Base-by-base conservation (phyloP, 2,113 vertebrate genomes). In the Cnemophilus loriae region DNA sequence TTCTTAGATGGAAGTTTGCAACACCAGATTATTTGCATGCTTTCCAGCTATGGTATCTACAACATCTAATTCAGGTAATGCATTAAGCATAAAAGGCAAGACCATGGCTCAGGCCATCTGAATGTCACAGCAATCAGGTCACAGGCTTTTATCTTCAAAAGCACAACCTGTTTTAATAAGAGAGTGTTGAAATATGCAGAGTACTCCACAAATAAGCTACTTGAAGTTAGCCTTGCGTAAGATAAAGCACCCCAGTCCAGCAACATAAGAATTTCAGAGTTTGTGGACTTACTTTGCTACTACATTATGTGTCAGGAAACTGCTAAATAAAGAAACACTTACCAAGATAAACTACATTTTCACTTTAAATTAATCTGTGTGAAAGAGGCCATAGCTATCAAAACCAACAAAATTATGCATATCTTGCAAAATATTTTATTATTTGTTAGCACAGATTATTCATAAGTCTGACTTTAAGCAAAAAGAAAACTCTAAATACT, bases 61-160 rank as follows among this genome's bases (percentile, higher is more conserved):
- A 94, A 56, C 52, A 93, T 93, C 95, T 80, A 86, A 92, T 94
- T 96, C 83, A 92, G 68, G 88, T 75, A 95, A 92, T 86, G 83
- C 85, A 95, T 91, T 86, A 96, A 77, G 79, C 52, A 75, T 77
- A 94, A 78, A 95, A 94, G 44, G 68, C 41, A 88, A 78, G 56
- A 90, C n/a, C n/a, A 50, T 13, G 27, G 56, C 55, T 90, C 71
- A 78, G 64, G 60, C 93, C 82, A 77, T 76, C 87, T 87, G 88
- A 96, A 96, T 90, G 88, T 93, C 96, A 96, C 50, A 23, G 92
- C 79, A 97, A 69, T 94, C 89, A 94, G 89, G 65, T 89, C 84
- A 89, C 93, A 79, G 83, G 79, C 79, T 92, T 94, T 95, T 95
- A 95, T 95, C 95, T 96, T 91, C 95, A 96, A 94, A 97, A 90